phyloP scores from a whole-genome alignment of 1,140 invertebrate species.

The Melipona quadrifasciata region DNA sequence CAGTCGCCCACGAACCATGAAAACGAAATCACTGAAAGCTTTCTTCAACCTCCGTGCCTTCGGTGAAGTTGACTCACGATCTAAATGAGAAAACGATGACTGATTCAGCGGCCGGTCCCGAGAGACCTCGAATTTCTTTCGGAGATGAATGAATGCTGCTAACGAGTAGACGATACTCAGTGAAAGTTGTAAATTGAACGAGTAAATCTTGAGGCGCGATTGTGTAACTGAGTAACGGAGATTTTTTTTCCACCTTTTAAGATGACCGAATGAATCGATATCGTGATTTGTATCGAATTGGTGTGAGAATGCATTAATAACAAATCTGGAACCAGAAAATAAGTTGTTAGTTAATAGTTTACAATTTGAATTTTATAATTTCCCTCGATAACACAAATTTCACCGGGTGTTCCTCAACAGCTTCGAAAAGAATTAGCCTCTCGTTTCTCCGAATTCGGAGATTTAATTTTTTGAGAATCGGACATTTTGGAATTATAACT shows the following conservation, averaged over 20 bases:
- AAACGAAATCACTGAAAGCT: background rate
- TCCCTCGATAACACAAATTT: no score
- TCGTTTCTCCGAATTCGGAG: no score
- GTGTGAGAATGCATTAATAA: background rate
- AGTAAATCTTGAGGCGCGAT: background rate
- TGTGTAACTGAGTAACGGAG: background rate
- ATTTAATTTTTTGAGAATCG: no score
- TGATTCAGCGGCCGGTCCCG: background rate
- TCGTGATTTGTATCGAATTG: background rate
- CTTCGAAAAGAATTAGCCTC: no score
- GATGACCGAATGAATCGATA: background rate
- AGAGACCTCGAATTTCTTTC: background rate
- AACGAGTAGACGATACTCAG: background rate
- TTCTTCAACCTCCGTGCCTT: background rate
- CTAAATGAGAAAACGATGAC: background rate
- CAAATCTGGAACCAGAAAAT: no score
- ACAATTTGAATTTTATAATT: no score
- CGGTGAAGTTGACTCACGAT: background rate
- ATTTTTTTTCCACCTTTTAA: background rate
- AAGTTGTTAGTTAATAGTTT: no score
- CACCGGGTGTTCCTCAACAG: no score
- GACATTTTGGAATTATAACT: no score
- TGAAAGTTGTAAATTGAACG: constrained; percentile 4
- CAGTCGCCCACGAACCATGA: background rate
- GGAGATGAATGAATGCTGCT: background rate